Conservation (phyloP, 2,797 vertebrate genomes). For the Chaetodon trifasciatus region DNA sequence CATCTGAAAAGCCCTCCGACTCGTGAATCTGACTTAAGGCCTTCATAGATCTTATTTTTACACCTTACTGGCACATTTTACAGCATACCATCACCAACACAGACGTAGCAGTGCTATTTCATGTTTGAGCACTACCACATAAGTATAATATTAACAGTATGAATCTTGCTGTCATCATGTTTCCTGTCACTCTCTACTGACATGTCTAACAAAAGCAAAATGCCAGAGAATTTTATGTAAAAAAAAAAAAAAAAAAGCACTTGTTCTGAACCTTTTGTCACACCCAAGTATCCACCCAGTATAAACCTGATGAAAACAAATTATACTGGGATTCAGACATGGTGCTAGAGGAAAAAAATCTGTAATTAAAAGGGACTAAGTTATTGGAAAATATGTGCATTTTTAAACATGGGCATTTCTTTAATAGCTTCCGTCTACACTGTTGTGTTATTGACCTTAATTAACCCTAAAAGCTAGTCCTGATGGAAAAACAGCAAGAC, state of each 20-base stretch:
- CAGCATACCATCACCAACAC: neutral
- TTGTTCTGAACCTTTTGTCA: neutral
- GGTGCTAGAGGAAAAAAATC: neutral
- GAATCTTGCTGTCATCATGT: neutral
- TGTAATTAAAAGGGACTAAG: neutral
- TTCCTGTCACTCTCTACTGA: neutral
- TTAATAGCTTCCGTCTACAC: conserved; percentile 7
- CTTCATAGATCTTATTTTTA: neutral
- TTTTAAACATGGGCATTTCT: neutral
- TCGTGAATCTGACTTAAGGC: neutral
- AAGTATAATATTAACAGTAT: neutral
- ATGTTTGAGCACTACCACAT: neutral
- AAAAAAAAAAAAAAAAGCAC: too few relatives aligned
- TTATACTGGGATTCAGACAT: neutral
- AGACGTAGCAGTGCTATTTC: neutral
- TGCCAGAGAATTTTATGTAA: neutral
- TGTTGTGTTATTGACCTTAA: conserved; percentile 37
- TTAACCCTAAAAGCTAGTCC: conserved; percentile 40
- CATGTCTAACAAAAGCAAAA: neutral
- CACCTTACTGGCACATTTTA: neutral
- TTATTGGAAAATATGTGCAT: conserved; percentile 9
- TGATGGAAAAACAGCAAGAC: conserved; percentile 37
- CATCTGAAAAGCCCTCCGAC: too few relatives aligned
- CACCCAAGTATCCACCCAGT: neutral
- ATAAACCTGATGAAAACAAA: neutral